These are phyloP conservation scores for Euproctis similis DNA, from an alignment of 2,888 invertebrate genomes.

Conservation along the genomic window DNA sequence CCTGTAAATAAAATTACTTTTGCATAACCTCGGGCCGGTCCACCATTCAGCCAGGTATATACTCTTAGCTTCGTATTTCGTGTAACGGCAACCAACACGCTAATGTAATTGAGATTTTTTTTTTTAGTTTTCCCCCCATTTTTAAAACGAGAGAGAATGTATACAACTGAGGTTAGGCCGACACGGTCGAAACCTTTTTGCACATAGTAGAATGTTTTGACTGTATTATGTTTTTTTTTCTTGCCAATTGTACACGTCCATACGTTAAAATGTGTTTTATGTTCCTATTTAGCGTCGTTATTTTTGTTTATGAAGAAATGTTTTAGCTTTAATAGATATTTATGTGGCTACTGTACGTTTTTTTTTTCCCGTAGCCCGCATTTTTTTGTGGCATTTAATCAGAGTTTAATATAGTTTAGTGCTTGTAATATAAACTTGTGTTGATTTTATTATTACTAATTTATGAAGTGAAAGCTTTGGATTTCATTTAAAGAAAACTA, in stretches of 20 bases:
- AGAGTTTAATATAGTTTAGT: too few relatives aligned
- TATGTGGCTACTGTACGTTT: conserved; percentile 4
- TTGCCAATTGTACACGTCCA: conserved; percentile 18
- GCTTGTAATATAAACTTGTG: too few relatives aligned
- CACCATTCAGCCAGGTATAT: conserved; percentile 21
- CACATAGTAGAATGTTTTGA: conserved; percentile 16
- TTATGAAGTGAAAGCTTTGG: too few relatives aligned
- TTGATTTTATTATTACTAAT: too few relatives aligned
- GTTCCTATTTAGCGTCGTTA: conserved; percentile 28
- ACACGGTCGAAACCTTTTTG: conserved; percentile 16
- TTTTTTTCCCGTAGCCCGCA: too few relatives aligned
- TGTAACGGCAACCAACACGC: conserved; percentile 46
- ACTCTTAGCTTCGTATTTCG: conserved; percentile 35
- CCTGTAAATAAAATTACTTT: conserved; percentile 24
- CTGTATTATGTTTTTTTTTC: conserved; percentile 22
- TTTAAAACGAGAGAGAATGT: conserved; percentile 40
- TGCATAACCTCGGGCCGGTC: conserved; percentile 12
- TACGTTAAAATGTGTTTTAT: conserved; percentile 27
- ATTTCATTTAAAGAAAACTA: too few relatives aligned
- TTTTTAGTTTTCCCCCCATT: conserved; percentile 39
- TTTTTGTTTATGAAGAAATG: conserved; percentile 23
- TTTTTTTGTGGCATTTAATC: too few relatives aligned
- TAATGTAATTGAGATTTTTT: conserved; percentile 65
- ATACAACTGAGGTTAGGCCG: conserved; percentile 34
- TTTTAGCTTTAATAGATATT: conserved; percentile 21